Conservation (phyloP, 2,113 vertebrate species). For the Syngnathus typhle region DNA sequence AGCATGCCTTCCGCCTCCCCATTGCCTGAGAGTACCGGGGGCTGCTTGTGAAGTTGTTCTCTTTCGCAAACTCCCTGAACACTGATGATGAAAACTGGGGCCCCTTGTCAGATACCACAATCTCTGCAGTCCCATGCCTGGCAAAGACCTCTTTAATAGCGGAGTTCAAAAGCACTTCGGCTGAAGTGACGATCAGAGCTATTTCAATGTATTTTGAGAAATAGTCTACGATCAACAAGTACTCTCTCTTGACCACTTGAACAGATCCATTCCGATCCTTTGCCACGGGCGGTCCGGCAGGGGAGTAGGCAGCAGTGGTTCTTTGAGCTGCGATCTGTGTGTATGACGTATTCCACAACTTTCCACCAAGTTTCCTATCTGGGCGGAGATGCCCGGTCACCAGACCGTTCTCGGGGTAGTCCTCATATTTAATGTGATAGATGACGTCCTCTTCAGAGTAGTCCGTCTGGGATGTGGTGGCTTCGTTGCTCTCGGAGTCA, state of each 20-base stretch:
- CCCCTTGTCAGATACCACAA: not conserved
- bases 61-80: not conserved
- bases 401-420: slow-evolving; percentile 67
- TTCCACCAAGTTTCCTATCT: too few species aligned
- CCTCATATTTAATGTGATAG: slow-evolving; percentile 98
- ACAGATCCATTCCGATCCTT: not conserved
- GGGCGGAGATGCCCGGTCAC: too few species aligned
- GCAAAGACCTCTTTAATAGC: not conserved
- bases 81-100: not conserved
- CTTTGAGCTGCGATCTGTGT: too few species aligned
- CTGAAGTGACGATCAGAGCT: too few species aligned
- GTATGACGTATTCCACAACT: too few species aligned
- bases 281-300: not conserved
- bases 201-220: not conserved
- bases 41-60: not conserved
- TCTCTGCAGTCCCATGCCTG: not conserved
- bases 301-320: too few species aligned
- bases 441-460: slow-evolving; percentile 75
- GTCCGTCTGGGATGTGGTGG: slow-evolving; percentile 88
- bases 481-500: slow-evolving; percentile 75
- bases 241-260: not conserved
- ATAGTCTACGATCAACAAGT: not conserved
- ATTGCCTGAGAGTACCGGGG: too few species aligned
- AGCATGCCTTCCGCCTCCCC: too few species aligned
- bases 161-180: too few species aligned